Percentiles rank a stretch among this genome's conserved stretches.
Evolutionary conservation across 2,113 vertebrate genomes (phyloP).

Genomic region (Indicator maculatus): DNA sequence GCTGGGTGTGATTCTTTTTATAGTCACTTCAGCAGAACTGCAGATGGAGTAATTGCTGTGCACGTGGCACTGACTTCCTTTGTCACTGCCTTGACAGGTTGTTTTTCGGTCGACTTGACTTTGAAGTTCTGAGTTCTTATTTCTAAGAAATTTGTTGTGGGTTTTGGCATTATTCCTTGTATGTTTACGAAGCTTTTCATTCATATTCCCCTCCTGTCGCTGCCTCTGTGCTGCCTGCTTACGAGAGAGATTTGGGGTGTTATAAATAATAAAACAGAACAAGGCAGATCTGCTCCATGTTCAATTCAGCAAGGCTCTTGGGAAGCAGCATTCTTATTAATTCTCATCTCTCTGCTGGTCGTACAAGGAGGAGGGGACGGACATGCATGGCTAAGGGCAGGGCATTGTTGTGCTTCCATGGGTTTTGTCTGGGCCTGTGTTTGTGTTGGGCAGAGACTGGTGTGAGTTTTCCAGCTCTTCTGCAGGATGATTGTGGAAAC

Average conservation of each 20-base stretch:
- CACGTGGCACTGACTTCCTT: background rate
- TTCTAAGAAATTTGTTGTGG: conserved; percentile 37
- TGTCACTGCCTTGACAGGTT: conserved; percentile 49
- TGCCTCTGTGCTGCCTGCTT: conserved; percentile 23
- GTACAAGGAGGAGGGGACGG: background rate
- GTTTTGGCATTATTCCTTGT: background rate
- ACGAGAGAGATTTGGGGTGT: background rate
- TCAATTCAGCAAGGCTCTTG: conserved; percentile 19
- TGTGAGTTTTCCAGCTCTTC: background rate
- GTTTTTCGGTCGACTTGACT: background rate
- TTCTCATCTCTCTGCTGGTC: background rate
- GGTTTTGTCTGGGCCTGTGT: background rate
- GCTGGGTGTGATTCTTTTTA: background rate
- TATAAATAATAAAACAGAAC: conserved; percentile 55
- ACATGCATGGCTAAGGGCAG: background rate
- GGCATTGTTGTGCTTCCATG: background rate
- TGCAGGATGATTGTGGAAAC: conserved; percentile 30
- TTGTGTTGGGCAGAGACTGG: conserved; percentile 16
- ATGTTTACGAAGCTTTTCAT: conserved; percentile 18
- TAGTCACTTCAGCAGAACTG: background rate
- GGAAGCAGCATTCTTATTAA: background rate
- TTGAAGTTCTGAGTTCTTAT: conserved; percentile 30
- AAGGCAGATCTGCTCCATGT: conserved; percentile 2
- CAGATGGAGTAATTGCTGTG: background rate
- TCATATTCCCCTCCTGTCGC: conserved; percentile 1